phyloP scores from a whole-genome alignment of 2,113 vertebrate species.

The Cryptomyrus ogoouensis region DNA sequence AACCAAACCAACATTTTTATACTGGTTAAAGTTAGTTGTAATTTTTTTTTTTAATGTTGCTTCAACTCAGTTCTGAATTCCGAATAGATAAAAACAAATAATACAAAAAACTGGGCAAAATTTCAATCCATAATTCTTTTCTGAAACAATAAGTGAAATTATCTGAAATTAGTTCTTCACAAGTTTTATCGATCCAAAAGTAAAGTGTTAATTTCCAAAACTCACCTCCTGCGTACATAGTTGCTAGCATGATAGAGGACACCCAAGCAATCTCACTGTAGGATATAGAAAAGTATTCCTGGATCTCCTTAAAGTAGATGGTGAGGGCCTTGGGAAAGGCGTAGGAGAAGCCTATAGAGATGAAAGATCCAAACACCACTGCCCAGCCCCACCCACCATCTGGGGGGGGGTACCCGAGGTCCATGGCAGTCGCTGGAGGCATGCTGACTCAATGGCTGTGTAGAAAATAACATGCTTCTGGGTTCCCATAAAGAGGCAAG shows the following conservation, averaged over 20 bases:
- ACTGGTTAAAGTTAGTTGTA: background rate
- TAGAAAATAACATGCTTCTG: background rate
- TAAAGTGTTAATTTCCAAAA: constrained; percentile 12
- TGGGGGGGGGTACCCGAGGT: constrained; percentile 56
- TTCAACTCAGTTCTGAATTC: background rate
- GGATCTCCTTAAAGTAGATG: constrained; percentile 78
- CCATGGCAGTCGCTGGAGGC: constrained; percentile 38
- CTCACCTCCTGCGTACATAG: constrained; percentile 70
- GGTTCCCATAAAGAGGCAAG: background rate
- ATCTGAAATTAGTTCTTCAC: background rate
- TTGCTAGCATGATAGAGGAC: constrained; percentile 71
- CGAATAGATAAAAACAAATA: background rate
- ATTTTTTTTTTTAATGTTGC: background rate
- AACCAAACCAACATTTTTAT: background rate
- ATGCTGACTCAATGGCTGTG: constrained; percentile 43
- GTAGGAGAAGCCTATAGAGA: constrained; percentile 73
- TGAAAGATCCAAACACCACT: constrained; percentile 60
- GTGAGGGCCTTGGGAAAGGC: constrained; percentile 74
- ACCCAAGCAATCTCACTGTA: constrained; percentile 71
- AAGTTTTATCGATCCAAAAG: background rate
- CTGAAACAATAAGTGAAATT: background rate
- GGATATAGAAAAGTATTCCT: constrained; percentile 74
- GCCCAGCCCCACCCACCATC: constrained; percentile 73
- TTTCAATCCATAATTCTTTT: background rate
- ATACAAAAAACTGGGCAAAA: background rate